Conservation (phyloP, 2,888 invertebrate species). For the Epinotia ramella region DNA sequence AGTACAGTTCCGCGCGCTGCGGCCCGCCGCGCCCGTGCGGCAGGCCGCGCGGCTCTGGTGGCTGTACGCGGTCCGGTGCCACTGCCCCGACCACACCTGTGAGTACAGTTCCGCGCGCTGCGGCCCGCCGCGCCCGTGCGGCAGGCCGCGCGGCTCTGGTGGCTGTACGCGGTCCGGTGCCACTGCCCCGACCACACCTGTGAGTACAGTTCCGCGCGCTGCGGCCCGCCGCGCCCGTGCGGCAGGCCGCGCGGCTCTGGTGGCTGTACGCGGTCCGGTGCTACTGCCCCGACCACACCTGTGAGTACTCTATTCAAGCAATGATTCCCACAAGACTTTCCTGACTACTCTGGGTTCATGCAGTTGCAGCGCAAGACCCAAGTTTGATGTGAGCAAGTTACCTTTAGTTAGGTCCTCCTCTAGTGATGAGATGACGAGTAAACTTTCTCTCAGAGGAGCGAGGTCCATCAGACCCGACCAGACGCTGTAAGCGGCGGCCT, state of each 20-base stretch:
- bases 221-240: slow-evolving; percentile 84
- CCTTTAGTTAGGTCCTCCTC: too few relatives aligned
- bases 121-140: slow-evolving; percentile 49
- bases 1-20: slow-evolving; percentile 90
- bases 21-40: slow-evolving; percentile 74
- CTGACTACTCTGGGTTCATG: too few relatives aligned
- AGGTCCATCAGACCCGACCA: too few relatives aligned
- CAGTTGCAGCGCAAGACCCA: too few relatives aligned
- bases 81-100: slow-evolving; percentile 68
- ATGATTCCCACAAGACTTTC: too few relatives aligned
- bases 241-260: slow-evolving; percentile 88
- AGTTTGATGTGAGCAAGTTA: too few relatives aligned
- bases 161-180: slow-evolving; percentile 91
- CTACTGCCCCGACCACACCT: slow-evolving; percentile 75
- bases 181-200: slow-evolving; percentile 76
- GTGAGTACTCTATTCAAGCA: too few relatives aligned
- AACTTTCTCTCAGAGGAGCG: too few relatives aligned
- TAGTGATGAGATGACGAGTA: too few relatives aligned
- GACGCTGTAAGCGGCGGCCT: too few relatives aligned
- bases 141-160: slow-evolving; percentile 89
- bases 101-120: slow-evolving; percentile 56
- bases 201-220: slow-evolving; percentile 70
- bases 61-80: slow-evolving; percentile 90
- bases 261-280: slow-evolving; percentile 92
- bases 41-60: slow-evolving; percentile 91